These are phyloP conservation scores for Muschampia plurimacula DNA, from an alignment of 2,888 invertebrate genomes.

Conservation along the genomic window DNA sequence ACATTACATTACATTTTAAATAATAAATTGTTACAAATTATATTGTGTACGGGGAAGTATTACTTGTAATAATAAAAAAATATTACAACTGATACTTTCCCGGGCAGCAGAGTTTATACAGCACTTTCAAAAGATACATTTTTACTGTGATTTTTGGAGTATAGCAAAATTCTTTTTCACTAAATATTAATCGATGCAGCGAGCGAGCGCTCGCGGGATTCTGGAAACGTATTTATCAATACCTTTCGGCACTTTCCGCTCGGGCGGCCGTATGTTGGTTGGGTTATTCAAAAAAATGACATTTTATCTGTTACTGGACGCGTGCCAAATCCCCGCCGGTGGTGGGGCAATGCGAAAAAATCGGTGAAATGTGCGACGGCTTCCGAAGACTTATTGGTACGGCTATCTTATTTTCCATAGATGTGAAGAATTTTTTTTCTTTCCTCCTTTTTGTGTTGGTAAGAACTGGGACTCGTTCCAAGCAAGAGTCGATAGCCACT, in stretches of 20 bases:
- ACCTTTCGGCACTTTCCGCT: conserved; percentile 25
- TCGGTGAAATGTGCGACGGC: not conserved
- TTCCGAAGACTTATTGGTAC: not conserved
- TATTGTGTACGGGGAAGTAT: too few species aligned
- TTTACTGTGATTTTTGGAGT: too few species aligned
- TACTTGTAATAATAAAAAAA: too few species aligned
- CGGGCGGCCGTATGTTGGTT: conserved; percentile 15
- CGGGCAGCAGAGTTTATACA: too few species aligned
- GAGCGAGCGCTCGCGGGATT: not conserved
- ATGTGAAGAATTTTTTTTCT: not conserved
- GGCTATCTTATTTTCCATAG: not conserved
- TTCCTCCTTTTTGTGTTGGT: too few species aligned
- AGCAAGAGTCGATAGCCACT: too few species aligned
- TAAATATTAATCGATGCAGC: not conserved
- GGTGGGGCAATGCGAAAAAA: not conserved
- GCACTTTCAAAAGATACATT: too few species aligned
- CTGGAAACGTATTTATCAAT: conserved; percentile 27
- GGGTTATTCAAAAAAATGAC: conserved; percentile 25
- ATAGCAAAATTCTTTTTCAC: not conserved
- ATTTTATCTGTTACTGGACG: conserved; percentile 29
- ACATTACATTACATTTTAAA: too few species aligned
- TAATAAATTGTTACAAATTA: too few species aligned
- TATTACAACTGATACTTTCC: too few species aligned
- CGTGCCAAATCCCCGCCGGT: conserved; percentile 16
- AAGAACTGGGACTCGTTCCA: too few species aligned